Evolutionary conservation across 2,113 vertebrate genomes (phyloP).

Genomic region (Ceuthmochares aereus): DNA sequence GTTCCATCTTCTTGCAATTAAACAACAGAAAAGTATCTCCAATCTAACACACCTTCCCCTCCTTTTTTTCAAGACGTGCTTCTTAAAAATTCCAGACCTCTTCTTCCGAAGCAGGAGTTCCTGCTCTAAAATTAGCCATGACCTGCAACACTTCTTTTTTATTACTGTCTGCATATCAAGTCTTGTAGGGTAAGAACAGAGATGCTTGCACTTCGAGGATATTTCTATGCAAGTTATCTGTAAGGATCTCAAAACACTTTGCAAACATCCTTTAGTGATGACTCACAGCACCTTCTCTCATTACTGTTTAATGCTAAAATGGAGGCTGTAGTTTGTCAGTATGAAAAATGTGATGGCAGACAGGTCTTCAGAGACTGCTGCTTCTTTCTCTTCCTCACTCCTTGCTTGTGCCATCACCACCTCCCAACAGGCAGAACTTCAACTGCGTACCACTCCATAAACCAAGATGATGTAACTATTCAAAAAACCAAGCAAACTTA

Average conservation of each 20-base stretch:
- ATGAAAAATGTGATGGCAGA: background rate
- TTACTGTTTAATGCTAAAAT: background rate
- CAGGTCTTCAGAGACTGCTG: background rate
- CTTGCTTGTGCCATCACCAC: background rate
- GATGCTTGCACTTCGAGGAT: background rate
- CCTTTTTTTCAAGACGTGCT: background rate
- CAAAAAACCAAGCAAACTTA: background rate
- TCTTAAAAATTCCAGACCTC: background rate
- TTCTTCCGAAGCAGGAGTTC: background rate
- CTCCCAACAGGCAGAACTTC: background rate
- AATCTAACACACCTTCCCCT: background rate
- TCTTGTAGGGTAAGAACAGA: background rate
- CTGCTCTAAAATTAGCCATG: background rate
- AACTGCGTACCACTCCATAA: background rate
- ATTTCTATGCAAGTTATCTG: background rate
- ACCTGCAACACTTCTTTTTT: background rate
- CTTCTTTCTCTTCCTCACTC: background rate
- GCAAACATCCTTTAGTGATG: background rate
- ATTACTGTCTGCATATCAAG: background rate
- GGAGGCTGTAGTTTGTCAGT: background rate
- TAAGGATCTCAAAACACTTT: conserved; percentile 1
- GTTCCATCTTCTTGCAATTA: background rate
- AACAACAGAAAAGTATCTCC: background rate
- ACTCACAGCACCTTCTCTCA: background rate
- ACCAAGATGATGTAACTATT: background rate